Conservation (phyloP, 2,797 vertebrate species). For the Chrysocyon brachyurus region DNA sequence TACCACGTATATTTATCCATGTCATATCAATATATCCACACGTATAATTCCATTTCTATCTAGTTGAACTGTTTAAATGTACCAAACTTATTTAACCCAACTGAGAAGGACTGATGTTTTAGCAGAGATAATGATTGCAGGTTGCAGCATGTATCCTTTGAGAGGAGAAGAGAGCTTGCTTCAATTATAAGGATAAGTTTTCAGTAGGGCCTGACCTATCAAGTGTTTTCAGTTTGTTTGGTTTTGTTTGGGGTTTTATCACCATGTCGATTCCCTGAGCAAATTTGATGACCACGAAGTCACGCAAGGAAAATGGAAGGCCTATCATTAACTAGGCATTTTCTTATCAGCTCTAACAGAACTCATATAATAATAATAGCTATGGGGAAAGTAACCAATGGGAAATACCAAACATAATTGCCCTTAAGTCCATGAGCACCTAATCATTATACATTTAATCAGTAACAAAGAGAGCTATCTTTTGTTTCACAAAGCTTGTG, state of each 20-base stretch:
- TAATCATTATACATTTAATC: constrained; percentile 48
- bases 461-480: constrained; percentile 49
- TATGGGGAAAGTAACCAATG: constrained; percentile 47
- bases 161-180: background rate
- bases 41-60: background rate
- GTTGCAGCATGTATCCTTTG: background rate
- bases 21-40: background rate
- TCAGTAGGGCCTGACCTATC: background rate
- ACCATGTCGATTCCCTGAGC: background rate
- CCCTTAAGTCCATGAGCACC: background rate
- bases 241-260: constrained; percentile 31
- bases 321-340: constrained; percentile 31
- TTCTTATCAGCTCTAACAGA: constrained; percentile 73
- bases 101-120: background rate
- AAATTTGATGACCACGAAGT: constrained; percentile 58
- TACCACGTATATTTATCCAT: background rate
- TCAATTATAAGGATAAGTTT: background rate
- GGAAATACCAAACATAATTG: constrained; percentile 71
- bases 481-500: constrained; percentile 14
- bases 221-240: background rate
- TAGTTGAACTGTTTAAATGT: background rate
- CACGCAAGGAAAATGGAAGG: constrained; percentile 59
- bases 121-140: background rate
- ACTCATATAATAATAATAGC: constrained; percentile 43
- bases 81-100: background rate